Base-by-base conservation (phyloP, 1,140 invertebrate species). In the Holcopasites calliopsidis region DNA sequence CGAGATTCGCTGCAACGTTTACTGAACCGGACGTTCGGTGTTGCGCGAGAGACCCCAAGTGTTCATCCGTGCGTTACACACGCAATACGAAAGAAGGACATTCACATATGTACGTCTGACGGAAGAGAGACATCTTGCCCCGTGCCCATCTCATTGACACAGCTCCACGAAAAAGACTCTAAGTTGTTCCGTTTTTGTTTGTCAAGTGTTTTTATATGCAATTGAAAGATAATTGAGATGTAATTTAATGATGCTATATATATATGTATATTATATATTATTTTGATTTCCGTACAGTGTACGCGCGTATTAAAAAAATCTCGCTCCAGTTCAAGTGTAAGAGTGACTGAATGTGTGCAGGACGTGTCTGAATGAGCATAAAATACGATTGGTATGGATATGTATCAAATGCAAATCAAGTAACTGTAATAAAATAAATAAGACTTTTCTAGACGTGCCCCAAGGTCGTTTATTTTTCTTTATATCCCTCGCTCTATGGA, bases 151-250 rank as follows among this genome's bases (percentile, higher is more conserved):
- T 18, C 61, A 72, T 70, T 66, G 72, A 50, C 77, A 75, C 79
- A 86, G 87, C 88, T 89, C 88, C 86, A 82, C 80, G 85, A n/a
- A 88, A 61, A 85, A 90, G 79, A 90, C 86, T 80, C 85, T 89
- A 90, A 89, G 88, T 90, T 90, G 90, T 91, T 91, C 89, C 86
- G 89, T 91, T 91, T 91, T 90, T 91, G 89, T 91, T 91, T 90
- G 87, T 90, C 88, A 90, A 91, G 90, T 90, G 89, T 91, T 91
- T 90, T 91, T 91, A 89, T 90, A 91, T 91, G 80, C 85, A 88
- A 85, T 84, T 85, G 84, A 80, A 86, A 87, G 82, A 72, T 88
- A 87, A 86, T 82, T 79, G 62, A 88, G 80, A 82, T 88, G 82
- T 88, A 90, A 89, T 90, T 91, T 89, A 90, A 89, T 83, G 77